Base-by-base conservation (phyloP, 92 coral and sea anemone species). In the Chrysogorgia sp. region DNA sequence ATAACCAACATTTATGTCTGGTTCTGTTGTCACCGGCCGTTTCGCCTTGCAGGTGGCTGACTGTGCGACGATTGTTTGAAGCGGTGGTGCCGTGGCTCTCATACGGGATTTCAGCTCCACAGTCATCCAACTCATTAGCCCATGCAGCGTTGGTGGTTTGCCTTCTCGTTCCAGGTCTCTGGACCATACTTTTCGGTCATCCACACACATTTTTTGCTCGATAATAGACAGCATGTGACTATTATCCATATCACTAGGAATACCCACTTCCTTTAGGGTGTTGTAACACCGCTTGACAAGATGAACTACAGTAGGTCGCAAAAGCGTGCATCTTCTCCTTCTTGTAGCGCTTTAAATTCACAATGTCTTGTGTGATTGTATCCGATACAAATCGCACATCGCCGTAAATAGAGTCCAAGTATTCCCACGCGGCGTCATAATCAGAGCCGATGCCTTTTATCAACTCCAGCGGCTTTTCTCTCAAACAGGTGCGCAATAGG, bases 1-100 rank as follows among this genome's bases (percentile, higher is more conserved):
- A n/a, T n/a, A n/a, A 89, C 86, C 92, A 84, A 65, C 92, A 81
- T 80, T 74, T 85, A 72, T 85, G 61, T n/a, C n/a, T n/a, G 63
- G 75, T 26, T 23, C 6, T 52, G 3, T 52, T 52, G 8, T 52
- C 8, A 6, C 22, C 17, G 59, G 5, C 26, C 20, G 5, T n/a
- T 52, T 6, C 26, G 20, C 8, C 17, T n/a, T n/a, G n/a, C 3
- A 52, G 20, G 4, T 5, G 59, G 59, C 17, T 17, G 9, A 52
- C 32, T 48, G 72, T 41, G 20, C 28, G n/a, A n/a, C n/a, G n/a
- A n/a, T n/a, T n/a, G n/a, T n/a, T 49, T 50, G 74, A 53, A 79
- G 48, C 34, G 25, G 70, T 74, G 55, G 84, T 10, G 68, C 68
- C 7, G 68, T 61, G 21, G 68, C 68, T 17, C 68, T 21, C 68